A percentile compares a stretch with the other conserved stretches of the same genome.
Conservation (phyloP, 1,140 invertebrate species). For the Euura saliciscinereae region DNA sequence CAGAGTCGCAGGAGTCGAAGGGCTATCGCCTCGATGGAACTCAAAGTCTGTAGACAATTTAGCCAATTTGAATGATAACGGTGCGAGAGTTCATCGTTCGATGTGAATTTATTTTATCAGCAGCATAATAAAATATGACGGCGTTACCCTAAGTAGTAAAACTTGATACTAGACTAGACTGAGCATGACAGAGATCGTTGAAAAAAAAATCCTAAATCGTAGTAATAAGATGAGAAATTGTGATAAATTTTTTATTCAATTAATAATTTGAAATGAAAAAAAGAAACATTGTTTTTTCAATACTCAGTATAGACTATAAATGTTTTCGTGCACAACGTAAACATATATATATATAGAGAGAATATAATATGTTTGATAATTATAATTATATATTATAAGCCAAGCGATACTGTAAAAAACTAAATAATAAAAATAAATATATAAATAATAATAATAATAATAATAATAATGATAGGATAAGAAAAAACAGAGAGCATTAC, state of each 20-base stretch:
- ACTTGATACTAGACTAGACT: background rate
- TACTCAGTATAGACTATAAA: conserved; percentile 20
- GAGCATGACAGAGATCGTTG: background rate
- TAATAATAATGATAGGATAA: conserved; percentile 37
- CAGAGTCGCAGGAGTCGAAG: no score
- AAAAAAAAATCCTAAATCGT: background rate
- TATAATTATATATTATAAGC: conserved; percentile 40
- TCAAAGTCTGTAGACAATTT: no score
- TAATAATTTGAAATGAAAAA: background rate
- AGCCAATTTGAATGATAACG: no score
- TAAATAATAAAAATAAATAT: no score
- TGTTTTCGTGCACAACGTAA: conserved; percentile 57
- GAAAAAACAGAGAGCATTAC: conserved; percentile 57
- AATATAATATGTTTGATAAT: conserved; percentile 20
- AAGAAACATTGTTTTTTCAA: background rate
- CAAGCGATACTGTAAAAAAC: conserved; percentile 56
- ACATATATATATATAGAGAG: no score
- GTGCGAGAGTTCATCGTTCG: no score
- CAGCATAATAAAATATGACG: no score
- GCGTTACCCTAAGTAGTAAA: background rate
- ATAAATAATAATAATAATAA: conserved; percentile 25
- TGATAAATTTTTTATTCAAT: conserved; percentile 26
- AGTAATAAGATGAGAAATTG: conserved; percentile 16
- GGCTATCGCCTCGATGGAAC: no score
- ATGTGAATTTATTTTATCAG: no score